A percentile compares a stretch with the other conserved stretches of the same genome.
Conservation (phyloP, 2,888 invertebrate species). For the Drosophila limbata region DNA sequence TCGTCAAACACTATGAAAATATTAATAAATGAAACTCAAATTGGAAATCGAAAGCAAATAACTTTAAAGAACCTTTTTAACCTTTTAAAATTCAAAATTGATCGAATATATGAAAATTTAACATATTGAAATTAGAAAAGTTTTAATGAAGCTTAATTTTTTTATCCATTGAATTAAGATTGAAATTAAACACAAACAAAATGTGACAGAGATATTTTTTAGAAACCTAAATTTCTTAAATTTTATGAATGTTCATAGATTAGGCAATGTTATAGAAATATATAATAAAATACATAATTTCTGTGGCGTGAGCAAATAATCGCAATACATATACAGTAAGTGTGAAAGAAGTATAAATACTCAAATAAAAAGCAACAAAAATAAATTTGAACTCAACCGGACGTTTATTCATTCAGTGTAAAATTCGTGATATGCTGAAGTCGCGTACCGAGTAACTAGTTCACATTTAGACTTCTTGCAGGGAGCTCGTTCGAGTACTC, state of each 20-base stretch:
- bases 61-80: no score
- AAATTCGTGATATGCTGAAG: constrained; percentile 35
- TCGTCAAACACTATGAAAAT: constrained; percentile 10
- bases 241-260: neutral
- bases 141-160: no score
- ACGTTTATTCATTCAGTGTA: constrained; percentile 31
- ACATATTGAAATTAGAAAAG: no score
- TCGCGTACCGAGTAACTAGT: constrained; percentile 23
- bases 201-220: no score
- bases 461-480: constrained; percentile 37
- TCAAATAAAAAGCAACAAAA: constrained; percentile 9
- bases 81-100: no score
- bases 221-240: neutral
- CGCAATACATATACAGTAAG: neutral
- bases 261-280: neutral
- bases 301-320: constrained; percentile 4
- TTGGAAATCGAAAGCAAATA: no score
- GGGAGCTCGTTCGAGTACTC: constrained; percentile 30
- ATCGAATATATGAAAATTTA: no score
- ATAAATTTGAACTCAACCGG: constrained; percentile 22
- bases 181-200: no score
- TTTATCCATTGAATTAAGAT: no score
- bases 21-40: neutral
- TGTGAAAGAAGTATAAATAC: constrained; percentile 5
- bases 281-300: neutral